Evolutionary conservation across 2,888 invertebrate genomes (phyloP).

Genomic region (Agonopterix subpropinquella): DNA sequence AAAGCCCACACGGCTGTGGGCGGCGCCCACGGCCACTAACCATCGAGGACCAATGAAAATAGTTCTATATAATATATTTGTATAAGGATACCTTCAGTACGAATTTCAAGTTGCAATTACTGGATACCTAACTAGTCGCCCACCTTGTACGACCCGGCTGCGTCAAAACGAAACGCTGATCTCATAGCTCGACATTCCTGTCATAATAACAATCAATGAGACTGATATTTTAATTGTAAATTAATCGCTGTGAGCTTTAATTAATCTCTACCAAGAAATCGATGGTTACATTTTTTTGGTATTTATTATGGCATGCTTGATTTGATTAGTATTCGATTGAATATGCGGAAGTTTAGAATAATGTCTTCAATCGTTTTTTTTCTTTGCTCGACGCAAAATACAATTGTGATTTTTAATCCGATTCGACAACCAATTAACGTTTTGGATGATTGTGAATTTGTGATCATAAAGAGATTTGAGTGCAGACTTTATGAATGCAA

Average conservation of each 20-base stretch:
- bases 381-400: too few relatives aligned
- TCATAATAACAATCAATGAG: slow-evolving; percentile 43
- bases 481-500: neutral
- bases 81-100: slow-evolving; percentile 9
- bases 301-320: too few relatives aligned
- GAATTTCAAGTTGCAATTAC: slow-evolving; percentile 22
- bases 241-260: slow-evolving; percentile 36
- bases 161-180: slow-evolving; percentile 28
- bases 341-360: slow-evolving; percentile 29
- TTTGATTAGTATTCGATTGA: neutral
- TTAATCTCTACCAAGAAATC: slow-evolving; percentile 22
- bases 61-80: slow-evolving; percentile 7
- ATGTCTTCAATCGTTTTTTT: slow-evolving; percentile 18
- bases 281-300: slow-evolving; percentile 7
- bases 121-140: slow-evolving; percentile 31
- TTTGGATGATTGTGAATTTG: neutral
- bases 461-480: neutral
- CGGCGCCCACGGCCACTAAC: slow-evolving; percentile 33
- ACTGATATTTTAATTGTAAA: slow-evolving; percentile 55
- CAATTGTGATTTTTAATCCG: too few relatives aligned
- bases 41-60: slow-evolving; percentile 14
- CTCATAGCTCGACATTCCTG: slow-evolving; percentile 49
- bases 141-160: slow-evolving; percentile 14
- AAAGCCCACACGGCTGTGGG: slow-evolving; percentile 37
- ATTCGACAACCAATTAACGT: too few relatives aligned